A percentile compares a stretch with the other conserved stretches of the same genome.
Conservation (phyloP, 35 echinoderm and acorn worm genomes). For the Diadema setosum region DNA sequence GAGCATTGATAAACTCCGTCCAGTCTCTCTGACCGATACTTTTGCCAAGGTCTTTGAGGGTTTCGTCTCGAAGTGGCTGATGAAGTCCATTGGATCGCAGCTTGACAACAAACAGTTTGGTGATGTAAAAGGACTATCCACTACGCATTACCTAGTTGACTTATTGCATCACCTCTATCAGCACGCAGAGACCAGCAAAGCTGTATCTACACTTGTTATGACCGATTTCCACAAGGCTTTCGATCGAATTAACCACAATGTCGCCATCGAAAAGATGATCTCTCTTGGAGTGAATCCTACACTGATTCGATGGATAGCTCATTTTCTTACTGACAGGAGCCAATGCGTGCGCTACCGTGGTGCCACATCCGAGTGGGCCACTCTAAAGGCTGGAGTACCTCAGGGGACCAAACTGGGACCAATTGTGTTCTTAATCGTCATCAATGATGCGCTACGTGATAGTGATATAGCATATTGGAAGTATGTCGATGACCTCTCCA, state of each 20-base stretch:
- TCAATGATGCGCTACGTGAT: constrained; percentile 44
- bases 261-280: constrained; percentile 17
- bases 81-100: background rate
- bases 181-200: constrained; percentile 9
- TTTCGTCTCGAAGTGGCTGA: constrained; percentile 12
- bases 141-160: constrained; percentile 32
- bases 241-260: constrained; percentile 15
- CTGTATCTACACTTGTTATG: constrained; percentile 16
- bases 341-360: constrained; percentile 37
- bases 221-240: constrained; percentile 52
- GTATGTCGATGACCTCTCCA: constrained; percentile 65
- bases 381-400: constrained; percentile 35
- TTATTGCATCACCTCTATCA: constrained; percentile 11
- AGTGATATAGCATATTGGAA: constrained; percentile 28
- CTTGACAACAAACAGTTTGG: constrained; percentile 56
- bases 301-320: constrained; percentile 29
- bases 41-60: constrained; percentile 35
- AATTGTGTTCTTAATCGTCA: constrained; percentile 42
- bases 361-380: constrained; percentile 1
- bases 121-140: constrained; percentile 32
- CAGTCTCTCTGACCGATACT: constrained; percentile 33
- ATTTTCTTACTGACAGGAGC: constrained; percentile 9
- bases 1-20: constrained; percentile 7
- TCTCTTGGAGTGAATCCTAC: background rate
- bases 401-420: constrained; percentile 65